phyloP scores from a whole-genome alignment of 1,140 invertebrate genomes.

The Belonocnema kinseyi region DNA sequence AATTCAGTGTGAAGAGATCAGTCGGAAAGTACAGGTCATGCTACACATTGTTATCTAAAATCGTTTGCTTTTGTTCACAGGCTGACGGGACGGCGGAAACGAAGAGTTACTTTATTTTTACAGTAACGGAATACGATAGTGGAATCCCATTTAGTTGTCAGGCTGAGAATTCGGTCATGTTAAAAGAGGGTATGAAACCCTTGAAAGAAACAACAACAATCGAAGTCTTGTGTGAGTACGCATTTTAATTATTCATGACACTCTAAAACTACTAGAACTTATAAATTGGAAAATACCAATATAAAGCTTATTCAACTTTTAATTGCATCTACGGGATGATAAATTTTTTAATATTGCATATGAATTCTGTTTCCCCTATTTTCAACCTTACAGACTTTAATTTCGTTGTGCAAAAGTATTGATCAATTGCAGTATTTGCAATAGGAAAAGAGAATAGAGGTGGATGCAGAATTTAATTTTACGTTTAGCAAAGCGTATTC shows the following conservation, averaged over 20 bases:
- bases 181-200: conserved; percentile 82
- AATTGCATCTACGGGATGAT: no score
- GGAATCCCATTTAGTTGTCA: conserved; percentile 62
- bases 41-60: conserved; percentile 24
- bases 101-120: conserved; percentile 84
- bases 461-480: no score
- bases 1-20: conserved; percentile 17
- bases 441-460: no score
- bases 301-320: no score
- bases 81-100: conserved; percentile 86
- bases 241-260: conserved; percentile 7
- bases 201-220: conserved; percentile 82
- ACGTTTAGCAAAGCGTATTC: no score
- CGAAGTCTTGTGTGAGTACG: conserved; percentile 89
- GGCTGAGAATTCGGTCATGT: conserved; percentile 84
- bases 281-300: neutral
- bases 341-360: no score
- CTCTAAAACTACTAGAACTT: neutral
- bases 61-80: conserved; percentile 69
- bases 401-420: no score
- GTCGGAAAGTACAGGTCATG: conserved; percentile 1
- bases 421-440: no score
- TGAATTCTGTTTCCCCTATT: no score
- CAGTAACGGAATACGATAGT: conserved; percentile 87
- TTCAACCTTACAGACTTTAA: no score